These are phyloP conservation scores for Orbicella faveolata DNA, from an alignment of 64 coral and sea anemone species.

Conservation along the genomic window DNA sequence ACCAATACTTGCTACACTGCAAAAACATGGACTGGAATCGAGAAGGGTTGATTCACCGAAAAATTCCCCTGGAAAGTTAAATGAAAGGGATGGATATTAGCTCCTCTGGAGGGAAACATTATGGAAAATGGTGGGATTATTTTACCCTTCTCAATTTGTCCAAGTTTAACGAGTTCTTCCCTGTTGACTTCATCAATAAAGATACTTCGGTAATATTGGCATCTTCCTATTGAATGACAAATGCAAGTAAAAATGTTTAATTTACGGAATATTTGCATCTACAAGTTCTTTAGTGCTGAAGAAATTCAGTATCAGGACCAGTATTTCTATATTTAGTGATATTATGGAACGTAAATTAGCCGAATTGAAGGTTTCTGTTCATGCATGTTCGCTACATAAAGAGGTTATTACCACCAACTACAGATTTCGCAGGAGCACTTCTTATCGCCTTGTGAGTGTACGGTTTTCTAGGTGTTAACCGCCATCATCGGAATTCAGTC, in stretches of 20 bases:
- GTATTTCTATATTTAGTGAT: too few species aligned
- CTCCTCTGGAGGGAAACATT: neutral
- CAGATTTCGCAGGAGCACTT: too few species aligned
- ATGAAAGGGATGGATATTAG: neutral
- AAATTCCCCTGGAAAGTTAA: conserved; percentile 49
- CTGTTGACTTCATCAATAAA: conserved; percentile 75
- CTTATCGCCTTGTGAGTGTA: too few species aligned
- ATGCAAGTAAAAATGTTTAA: neutral
- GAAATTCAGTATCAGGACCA: too few species aligned
- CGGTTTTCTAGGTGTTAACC: too few species aligned
- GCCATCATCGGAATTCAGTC: too few species aligned
- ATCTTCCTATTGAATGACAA: conserved; percentile 64
- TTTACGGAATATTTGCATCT: neutral
- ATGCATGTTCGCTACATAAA: too few species aligned
- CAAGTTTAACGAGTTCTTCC: conserved; percentile 82
- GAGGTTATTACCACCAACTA: too few species aligned
- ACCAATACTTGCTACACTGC: conserved; percentile 81
- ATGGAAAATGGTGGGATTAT: neutral
- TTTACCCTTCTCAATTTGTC: conserved; percentile 90
- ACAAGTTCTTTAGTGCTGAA: too few species aligned
- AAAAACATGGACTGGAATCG: conserved; percentile 76
- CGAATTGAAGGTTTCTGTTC: too few species aligned
- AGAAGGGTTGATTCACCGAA: conserved; percentile 85
- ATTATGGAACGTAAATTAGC: too few species aligned
- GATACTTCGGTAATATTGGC: conserved; percentile 80